Evolutionary conservation across 2,797 vertebrate species (phyloP).

Genomic region (Liparis tanakae): DNA sequence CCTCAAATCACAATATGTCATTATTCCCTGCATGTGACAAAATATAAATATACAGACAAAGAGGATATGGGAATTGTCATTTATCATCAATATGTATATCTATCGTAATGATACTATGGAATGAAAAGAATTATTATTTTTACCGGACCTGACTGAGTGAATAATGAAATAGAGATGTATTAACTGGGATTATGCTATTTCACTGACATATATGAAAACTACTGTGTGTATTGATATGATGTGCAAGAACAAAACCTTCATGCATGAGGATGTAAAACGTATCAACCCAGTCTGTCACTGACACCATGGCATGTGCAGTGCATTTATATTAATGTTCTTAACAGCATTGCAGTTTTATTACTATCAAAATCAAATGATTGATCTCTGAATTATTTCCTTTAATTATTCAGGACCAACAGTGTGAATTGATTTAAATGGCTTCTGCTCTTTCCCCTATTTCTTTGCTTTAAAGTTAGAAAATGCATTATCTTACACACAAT

Average conservation of each 20-base stretch:
- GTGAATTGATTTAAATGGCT: neutral
- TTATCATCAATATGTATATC: neutral
- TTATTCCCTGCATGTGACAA: neutral
- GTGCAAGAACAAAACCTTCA: neutral
- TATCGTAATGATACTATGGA: neutral
- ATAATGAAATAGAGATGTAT: neutral
- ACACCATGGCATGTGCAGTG: neutral
- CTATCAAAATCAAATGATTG: neutral
- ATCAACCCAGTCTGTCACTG: neutral
- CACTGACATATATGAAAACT: neutral
- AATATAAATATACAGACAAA: neutral
- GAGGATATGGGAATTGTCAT: neutral
- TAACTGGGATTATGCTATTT: neutral
- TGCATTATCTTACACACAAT: slow-evolving; percentile 3
- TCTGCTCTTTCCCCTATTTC: neutral
- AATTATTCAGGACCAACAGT: slow-evolving; percentile 21
- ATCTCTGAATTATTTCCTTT: slow-evolving; percentile 24
- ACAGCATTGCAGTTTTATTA: neutral
- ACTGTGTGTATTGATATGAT: neutral
- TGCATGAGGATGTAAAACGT: neutral
- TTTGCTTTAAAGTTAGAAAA: neutral
- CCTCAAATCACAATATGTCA: slow-evolving; percentile 7
- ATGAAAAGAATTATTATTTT: neutral
- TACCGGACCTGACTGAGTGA: neutral
- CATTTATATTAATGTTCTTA: neutral